These are phyloP conservation scores for Ornithorhynchus anatinus DNA, from an alignment of 2,113 vertebrate genomes.

Conservation along the genomic window DNA sequence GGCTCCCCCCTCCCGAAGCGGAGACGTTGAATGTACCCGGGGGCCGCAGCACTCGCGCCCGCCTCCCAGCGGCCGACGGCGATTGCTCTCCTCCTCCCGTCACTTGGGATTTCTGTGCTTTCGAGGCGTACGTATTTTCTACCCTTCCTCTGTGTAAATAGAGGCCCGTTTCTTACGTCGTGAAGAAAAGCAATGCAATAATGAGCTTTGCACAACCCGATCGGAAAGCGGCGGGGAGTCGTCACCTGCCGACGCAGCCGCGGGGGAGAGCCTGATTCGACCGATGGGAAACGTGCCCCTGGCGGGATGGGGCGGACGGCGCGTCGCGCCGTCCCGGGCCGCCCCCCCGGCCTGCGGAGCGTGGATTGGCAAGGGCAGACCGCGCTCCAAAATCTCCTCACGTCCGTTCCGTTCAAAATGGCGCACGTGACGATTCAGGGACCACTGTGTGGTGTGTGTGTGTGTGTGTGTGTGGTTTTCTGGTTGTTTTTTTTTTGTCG, in stretches of 20 bases:
- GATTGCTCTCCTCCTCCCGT: slow-evolving; percentile 24
- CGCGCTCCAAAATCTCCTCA: too few species aligned
- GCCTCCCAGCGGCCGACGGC: slow-evolving; percentile 22
- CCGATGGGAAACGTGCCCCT: too few species aligned
- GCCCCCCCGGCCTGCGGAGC: slow-evolving; percentile 35
- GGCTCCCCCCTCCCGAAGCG: background rate
- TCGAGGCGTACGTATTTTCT: slow-evolving; percentile 68
- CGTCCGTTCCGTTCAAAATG: too few species aligned
- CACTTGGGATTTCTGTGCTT: slow-evolving; percentile 34
- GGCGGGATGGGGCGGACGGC: too few species aligned
- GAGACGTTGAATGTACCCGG: slow-evolving; percentile 36
- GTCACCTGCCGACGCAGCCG: background rate
- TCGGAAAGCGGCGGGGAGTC: background rate
- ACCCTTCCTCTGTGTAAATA: slow-evolving; percentile 61
- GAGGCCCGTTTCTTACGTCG: slow-evolving; percentile 39
- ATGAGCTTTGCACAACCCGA: slow-evolving; percentile 50
- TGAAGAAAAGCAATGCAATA: slow-evolving; percentile 52
- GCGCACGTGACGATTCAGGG: too few species aligned
- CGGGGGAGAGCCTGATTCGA: too few species aligned
- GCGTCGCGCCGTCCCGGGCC: too few species aligned
- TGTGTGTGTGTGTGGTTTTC: too few species aligned
- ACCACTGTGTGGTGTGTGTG: too few species aligned
- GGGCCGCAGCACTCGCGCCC: slow-evolving; percentile 41
- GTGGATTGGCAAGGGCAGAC: slow-evolving; percentile 31
- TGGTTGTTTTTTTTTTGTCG: too few species aligned